These are phyloP conservation scores for Tricholauxania praeusta DNA, from an alignment of 2,888 invertebrate genomes.

Conservation along the genomic window DNA sequence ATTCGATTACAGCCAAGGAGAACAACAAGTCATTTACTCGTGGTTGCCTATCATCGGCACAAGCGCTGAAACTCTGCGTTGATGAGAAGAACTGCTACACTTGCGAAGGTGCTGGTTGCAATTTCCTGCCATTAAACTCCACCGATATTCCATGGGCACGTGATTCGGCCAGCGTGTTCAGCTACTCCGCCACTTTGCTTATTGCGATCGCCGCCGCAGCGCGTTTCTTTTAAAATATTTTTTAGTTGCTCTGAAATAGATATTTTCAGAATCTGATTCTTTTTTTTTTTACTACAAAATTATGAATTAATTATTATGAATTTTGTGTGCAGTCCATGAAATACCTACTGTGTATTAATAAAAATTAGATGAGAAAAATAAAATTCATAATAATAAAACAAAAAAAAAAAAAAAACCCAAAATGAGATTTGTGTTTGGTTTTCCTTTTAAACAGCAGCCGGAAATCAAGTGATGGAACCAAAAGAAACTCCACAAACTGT, in stretches of 20 bases:
- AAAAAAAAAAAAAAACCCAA: neutral
- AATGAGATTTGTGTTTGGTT: neutral
- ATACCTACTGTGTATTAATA: neutral
- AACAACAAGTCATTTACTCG: constrained; percentile 57
- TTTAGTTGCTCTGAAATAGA: neutral
- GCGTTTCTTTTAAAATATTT: constrained; percentile 16
- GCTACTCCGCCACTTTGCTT: constrained; percentile 52
- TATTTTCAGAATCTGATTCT: no score
- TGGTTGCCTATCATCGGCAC: constrained; percentile 60
- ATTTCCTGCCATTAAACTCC: constrained; percentile 53
- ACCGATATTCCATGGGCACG: constrained; percentile 58
- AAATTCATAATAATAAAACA: neutral
- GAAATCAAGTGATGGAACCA: constrained; percentile 8
- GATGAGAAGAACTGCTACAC: constrained; percentile 56
- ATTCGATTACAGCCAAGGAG: constrained; percentile 45
- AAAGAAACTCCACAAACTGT: constrained; percentile 22
- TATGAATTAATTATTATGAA: neutral
- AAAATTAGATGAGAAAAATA: neutral
- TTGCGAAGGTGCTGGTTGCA: constrained; percentile 64
- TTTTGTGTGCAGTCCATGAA: neutral
- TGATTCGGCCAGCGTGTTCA: constrained; percentile 51
- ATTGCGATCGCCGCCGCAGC: constrained; percentile 39
- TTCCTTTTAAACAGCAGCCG: constrained; percentile 3
- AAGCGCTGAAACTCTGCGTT: constrained; percentile 55
- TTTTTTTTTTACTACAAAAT: no score